These are phyloP conservation scores for Rhopalosiphum maidis DNA, from an alignment of 1,140 invertebrate species.

Conservation along the genomic window DNA sequence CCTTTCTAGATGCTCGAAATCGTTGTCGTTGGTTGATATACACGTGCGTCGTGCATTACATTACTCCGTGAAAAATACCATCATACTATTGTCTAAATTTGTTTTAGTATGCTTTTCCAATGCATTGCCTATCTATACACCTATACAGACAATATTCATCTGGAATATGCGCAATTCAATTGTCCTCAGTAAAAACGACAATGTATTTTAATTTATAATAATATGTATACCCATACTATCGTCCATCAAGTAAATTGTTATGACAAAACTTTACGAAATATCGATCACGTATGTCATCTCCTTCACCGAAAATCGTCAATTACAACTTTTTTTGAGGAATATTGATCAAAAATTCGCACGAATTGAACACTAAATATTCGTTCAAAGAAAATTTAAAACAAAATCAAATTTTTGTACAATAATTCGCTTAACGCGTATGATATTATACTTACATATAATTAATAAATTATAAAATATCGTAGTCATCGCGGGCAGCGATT, in stretches of 20 bases:
- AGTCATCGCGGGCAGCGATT: not conserved
- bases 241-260: no score
- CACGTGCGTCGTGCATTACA: not conserved
- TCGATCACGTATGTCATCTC: no score
- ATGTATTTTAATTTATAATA: no score
- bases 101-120: no score
- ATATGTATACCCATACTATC: no score
- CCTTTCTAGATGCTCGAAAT: not conserved
- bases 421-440: not conserved
- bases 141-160: no score
- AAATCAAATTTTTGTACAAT: not conserved
- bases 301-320: not conserved
- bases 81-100: not conserved
- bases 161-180: no score
- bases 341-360: not conserved
- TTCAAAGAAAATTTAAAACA: not conserved
- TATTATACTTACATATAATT: not conserved
- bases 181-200: no score
- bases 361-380: not conserved
- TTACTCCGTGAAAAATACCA: not conserved
- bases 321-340: not conserved
- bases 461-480: not conserved
- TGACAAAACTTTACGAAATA: no score
- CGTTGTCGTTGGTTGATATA: not conserved
- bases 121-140: no score